A percentile compares a stretch with the other conserved stretches of the same genome.
Conservation (phyloP, 2,797 vertebrate genomes). For the Morus bassanus region DNA sequence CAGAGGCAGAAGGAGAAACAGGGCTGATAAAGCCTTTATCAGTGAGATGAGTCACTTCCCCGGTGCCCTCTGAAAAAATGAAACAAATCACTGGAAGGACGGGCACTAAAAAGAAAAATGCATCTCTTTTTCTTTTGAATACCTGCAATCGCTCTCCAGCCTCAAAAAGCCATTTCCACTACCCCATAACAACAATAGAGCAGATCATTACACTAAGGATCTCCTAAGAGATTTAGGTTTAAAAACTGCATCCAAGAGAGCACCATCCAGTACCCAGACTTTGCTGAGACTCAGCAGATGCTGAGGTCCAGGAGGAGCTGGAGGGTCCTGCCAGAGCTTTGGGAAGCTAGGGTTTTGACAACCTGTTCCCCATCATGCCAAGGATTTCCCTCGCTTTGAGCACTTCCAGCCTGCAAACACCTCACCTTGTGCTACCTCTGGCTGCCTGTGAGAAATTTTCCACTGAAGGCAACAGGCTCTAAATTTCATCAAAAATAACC, state of each 20-base stretch:
- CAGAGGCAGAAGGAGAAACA: neutral
- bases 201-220: neutral
- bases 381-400: neutral
- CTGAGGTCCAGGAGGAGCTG: neutral
- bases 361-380: neutral
- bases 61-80: neutral
- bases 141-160: neutral
- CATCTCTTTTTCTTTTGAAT: neutral
- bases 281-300: neutral
- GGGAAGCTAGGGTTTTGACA: neutral
- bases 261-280: neutral
- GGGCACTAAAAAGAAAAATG: neutral
- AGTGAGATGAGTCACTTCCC: neutral
- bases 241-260: neutral
- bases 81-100: neutral
- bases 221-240: neutral
- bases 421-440: neutral
- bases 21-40: neutral
- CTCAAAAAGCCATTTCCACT: neutral
- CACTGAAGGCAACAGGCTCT: neutral
- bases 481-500: neutral
- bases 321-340: neutral
- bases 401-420: neutral
- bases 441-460: accelerated
- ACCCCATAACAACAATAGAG: neutral